A percentile compares a stretch with the other conserved stretches of the same genome.
phyloP scores from a whole-genome alignment of 2,113 vertebrate species.

The Struthidea cinerea region DNA sequence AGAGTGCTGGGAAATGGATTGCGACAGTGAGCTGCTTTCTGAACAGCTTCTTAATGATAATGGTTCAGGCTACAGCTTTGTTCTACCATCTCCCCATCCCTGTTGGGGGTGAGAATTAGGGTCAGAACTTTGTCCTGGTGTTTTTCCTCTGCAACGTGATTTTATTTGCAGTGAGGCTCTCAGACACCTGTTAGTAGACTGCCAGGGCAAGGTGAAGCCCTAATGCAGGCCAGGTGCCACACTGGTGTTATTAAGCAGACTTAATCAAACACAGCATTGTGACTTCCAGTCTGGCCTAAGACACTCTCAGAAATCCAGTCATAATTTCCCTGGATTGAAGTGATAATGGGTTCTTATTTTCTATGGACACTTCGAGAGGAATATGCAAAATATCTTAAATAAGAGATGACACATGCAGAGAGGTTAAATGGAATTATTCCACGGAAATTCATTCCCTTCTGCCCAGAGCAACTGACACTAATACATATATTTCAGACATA shows the following conservation, averaged over 20 bases:
- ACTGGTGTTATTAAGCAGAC: too few relatives aligned
- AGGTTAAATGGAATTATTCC: neutral
- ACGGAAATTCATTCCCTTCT: neutral
- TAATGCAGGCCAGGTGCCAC: neutral
- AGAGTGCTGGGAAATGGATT: neutral
- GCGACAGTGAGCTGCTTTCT: neutral
- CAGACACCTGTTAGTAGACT: neutral
- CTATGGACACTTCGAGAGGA: neutral
- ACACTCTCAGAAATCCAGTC: neutral
- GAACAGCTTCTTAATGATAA: neutral
- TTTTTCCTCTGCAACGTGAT: neutral
- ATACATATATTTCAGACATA: neutral
- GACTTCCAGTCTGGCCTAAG: neutral
- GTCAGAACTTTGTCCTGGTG: neutral
- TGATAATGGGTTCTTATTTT: neutral
- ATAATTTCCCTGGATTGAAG: neutral
- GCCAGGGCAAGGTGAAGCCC: neutral
- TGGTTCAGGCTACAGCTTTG: neutral
- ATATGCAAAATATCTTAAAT: neutral
- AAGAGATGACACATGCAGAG: neutral
- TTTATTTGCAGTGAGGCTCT: neutral
- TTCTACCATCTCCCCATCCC: neutral
- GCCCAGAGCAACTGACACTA: neutral
- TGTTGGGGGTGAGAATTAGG: accelerated
- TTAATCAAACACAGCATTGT: neutral